These are phyloP conservation scores for Ectemnius lituratus DNA, from an alignment of 2,888 invertebrate species.

Conservation along the genomic window DNA sequence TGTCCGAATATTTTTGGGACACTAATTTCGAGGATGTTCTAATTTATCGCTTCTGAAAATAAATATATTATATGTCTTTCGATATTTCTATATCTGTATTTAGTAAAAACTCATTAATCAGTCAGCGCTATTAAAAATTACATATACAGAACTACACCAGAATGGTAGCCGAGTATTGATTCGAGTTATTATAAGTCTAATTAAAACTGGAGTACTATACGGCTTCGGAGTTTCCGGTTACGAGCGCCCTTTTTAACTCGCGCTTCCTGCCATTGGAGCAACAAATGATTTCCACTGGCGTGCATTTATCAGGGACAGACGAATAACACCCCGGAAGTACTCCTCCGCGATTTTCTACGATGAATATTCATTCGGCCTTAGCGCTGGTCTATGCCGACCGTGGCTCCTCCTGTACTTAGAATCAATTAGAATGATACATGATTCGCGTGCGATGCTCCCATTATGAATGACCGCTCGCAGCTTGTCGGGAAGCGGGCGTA, in stretches of 20 bases:
- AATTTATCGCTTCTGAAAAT: no score
- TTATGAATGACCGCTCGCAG: constrained; percentile 58
- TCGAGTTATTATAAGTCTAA: no score
- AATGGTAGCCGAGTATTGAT: no score
- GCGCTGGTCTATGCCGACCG: constrained; percentile 53
- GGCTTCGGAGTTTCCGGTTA: constrained; percentile 49
- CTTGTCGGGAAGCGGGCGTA: constrained; percentile 52
- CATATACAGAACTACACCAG: no score
- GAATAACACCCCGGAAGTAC: constrained; percentile 63
- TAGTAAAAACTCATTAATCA: no score
- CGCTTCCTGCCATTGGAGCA: constrained; percentile 60
- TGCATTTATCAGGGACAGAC: constrained; percentile 66
- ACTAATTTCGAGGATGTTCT: no score
- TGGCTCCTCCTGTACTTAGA: constrained; percentile 63
- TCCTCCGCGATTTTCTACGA: constrained; percentile 67
- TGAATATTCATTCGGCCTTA: constrained; percentile 71
- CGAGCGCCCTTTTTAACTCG: constrained; percentile 50
- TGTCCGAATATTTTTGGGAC: no score
- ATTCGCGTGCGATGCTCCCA: constrained; percentile 69
- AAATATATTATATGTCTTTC: no score
- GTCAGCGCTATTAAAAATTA: no score
- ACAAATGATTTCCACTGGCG: constrained; percentile 67
- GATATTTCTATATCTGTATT: no score
- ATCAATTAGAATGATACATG: constrained; percentile 73
- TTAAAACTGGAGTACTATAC: no score